Conservation (phyloP, 2,888 invertebrate genomes). For the Seira musarum region DNA sequence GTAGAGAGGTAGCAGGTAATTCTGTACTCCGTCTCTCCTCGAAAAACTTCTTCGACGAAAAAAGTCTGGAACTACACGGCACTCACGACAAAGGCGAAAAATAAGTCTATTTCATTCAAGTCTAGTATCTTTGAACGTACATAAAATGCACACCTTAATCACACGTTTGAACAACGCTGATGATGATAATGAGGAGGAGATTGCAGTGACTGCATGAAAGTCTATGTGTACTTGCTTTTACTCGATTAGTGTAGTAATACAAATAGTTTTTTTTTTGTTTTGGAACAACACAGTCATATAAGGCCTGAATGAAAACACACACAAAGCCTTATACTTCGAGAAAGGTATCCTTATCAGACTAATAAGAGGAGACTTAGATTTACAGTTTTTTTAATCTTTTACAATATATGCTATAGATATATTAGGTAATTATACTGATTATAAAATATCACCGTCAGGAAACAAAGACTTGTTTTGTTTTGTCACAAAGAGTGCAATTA, state of each 20-base stretch:
- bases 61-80: not conserved
- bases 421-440: conserved; percentile 41
- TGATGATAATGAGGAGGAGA: not conserved
- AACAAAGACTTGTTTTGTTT: conserved; percentile 54
- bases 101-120: not conserved
- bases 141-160: conserved; percentile 16
- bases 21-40: conserved; percentile 30
- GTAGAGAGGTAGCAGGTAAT: conserved; percentile 51
- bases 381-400: not conserved
- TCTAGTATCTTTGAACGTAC: not conserved
- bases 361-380: conserved; percentile 36
- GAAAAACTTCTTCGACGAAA: not conserved
- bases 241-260: too few relatives aligned
- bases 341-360: conserved; percentile 39
- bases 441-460: conserved; percentile 57
- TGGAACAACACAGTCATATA: conserved; percentile 37
- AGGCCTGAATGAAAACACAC: conserved; percentile 19
- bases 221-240: conserved; percentile 11
- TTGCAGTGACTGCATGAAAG: conserved; percentile 16
- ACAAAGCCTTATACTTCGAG: not conserved
- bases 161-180: conserved; percentile 20
- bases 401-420: conserved; percentile 27
- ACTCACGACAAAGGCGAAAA: not conserved
- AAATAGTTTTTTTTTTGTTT: conserved; percentile 21
- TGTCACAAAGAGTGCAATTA: conserved; percentile 48